A percentile compares a stretch with the other conserved stretches of the same genome.
phyloP scores from a whole-genome alignment of 2,888 invertebrate species.

The Nemurella pictetii region DNA sequence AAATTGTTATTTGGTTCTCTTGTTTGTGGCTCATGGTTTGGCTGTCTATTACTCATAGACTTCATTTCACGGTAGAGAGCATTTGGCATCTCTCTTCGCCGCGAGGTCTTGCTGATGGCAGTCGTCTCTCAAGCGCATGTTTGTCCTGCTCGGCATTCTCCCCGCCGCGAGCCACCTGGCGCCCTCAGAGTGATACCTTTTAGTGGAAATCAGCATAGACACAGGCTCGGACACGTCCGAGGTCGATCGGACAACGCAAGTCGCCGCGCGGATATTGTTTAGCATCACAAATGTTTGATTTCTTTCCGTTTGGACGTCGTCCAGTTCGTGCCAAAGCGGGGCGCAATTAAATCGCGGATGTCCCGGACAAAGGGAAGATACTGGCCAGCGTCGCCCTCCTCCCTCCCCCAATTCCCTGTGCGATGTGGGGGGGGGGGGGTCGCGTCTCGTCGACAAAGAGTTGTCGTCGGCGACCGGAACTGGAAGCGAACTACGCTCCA shows the following conservation, averaged over 20 bases:
- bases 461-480: conserved; percentile 39
- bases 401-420: neutral
- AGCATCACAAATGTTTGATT: neutral
- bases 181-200: neutral
- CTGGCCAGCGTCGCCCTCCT: neutral
- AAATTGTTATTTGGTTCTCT: neutral
- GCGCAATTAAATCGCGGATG: neutral
- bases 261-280: neutral
- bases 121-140: neutral
- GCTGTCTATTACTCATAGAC: neutral
- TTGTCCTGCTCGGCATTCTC: neutral
- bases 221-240: neutral
- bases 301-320: neutral
- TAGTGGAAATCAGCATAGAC: too few species aligned
- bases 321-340: neutral
- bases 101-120: neutral
- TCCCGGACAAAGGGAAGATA: neutral
- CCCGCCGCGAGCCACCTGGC: neutral
- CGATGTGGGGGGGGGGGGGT: neutral
- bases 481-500: conserved; percentile 29
- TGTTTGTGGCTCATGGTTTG: neutral
- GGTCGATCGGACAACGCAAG: neutral
- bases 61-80: neutral
- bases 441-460: conserved; percentile 36
- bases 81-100: neutral